Conservation (phyloP, 64 coral and sea anemone species). For the Pocillopora verrucosa region DNA sequence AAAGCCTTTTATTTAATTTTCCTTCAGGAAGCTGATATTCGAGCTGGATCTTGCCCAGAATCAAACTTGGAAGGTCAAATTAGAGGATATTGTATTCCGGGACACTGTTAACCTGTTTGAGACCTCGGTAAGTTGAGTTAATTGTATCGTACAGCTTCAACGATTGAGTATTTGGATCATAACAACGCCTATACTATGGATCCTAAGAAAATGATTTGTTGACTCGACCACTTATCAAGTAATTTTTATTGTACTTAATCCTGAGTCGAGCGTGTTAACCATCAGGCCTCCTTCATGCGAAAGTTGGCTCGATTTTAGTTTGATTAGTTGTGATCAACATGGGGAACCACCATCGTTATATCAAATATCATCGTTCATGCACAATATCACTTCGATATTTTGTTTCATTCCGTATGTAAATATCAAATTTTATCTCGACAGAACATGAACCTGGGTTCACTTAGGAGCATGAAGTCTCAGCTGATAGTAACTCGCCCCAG, state of each 20-base stretch:
- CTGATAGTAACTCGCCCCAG: conserved; percentile 9
- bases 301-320: too few relatives aligned
- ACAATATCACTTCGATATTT: too few relatives aligned
- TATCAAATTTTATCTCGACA: not conserved
- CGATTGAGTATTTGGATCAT: not conserved
- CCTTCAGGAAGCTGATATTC: conserved; percentile 79
- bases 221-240: too few relatives aligned
- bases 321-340: too few relatives aligned
- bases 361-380: too few relatives aligned
- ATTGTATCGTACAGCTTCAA: too few relatives aligned
- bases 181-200: not conserved
- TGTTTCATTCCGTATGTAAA: too few relatives aligned
- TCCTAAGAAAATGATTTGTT: too few relatives aligned
- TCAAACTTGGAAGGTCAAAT: conserved; percentile 87
- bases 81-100: conserved; percentile 72
- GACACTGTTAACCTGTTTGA: conserved; percentile 55
- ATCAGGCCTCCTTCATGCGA: too few relatives aligned
- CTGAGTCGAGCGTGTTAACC: too few relatives aligned
- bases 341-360: too few relatives aligned
- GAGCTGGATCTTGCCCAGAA: conserved; percentile 87
- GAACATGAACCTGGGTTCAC: not conserved
- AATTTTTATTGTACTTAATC: too few relatives aligned
- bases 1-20: not conserved
- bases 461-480: not conserved
- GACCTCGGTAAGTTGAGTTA: conserved; percentile 31